phyloP scores from a whole-genome alignment of 2,888 invertebrate genomes.

The Osedax fenrisi region DNA sequence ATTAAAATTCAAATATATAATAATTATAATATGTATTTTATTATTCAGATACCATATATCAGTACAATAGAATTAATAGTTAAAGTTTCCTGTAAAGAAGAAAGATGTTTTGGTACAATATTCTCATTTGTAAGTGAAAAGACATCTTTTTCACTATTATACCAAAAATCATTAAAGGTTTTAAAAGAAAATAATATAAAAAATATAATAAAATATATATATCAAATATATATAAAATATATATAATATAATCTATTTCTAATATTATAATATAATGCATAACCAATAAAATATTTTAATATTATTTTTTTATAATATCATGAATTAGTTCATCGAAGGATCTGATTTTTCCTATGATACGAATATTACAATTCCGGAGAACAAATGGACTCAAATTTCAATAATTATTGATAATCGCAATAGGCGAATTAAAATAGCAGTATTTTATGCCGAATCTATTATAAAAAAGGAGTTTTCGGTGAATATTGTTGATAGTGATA shows the following conservation, averaged over 20 bases:
- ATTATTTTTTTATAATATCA: not conserved
- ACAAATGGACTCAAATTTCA: slow-evolving; percentile 34
- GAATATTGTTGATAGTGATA: not conserved
- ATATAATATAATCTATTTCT: no score
- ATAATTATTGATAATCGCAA: slow-evolving; percentile 20
- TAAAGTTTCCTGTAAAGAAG: slow-evolving; percentile 21
- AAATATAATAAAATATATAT: not conserved
- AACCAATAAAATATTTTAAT: no score
- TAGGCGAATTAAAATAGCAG: slow-evolving; percentile 3
- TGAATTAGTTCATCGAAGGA: not conserved
- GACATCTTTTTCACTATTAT: not conserved
- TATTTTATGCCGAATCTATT: not conserved
- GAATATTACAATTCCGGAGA: slow-evolving; percentile 26
- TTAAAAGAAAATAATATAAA: not conserved
- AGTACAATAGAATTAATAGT: not conserved
- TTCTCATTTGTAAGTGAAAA: slow-evolving; percentile 33
- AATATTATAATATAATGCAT: no score
- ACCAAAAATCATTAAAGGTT: not conserved
- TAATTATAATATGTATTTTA: no score
- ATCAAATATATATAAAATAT: not conserved
- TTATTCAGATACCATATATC: not conserved
- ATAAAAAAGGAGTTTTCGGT: not conserved
- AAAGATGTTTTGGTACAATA: slow-evolving; percentile 34
- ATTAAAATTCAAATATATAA: no score
- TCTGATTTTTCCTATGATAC: slow-evolving; percentile 20